phyloP scores from a whole-genome alignment of 1,140 invertebrate species.

The Drosophila bocqueti region DNA sequence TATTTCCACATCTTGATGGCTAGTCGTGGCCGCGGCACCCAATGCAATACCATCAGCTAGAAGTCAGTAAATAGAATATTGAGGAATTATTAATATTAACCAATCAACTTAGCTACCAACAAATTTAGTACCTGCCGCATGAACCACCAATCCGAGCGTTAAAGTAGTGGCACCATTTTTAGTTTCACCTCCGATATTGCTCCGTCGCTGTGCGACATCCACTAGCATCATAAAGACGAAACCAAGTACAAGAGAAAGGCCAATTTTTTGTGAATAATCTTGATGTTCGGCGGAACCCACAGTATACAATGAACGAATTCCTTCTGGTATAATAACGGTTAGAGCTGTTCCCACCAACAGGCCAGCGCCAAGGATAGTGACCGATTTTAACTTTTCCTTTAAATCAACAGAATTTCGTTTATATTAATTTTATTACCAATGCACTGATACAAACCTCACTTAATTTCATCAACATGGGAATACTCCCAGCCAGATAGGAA shows the following conservation, averaged over 20 bases:
- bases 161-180: slow-evolving; percentile 94
- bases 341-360: slow-evolving; percentile 98
- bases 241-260: slow-evolving; percentile 88
- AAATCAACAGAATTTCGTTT: slow-evolving; percentile 19
- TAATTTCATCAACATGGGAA: slow-evolving; percentile 96
- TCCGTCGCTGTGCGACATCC: slow-evolving; percentile 91
- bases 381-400: slow-evolving; percentile 96
- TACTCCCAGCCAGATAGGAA: slow-evolving; percentile 96
- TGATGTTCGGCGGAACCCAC: slow-evolving; percentile 30
- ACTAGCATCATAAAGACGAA: slow-evolving; percentile 99
- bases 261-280: slow-evolving; percentile 88
- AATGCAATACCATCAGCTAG: slow-evolving; percentile 98
- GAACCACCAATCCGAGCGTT: slow-evolving; percentile 95
- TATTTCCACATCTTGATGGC: slow-evolving; percentile 97
- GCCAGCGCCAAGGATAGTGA: slow-evolving; percentile 98
- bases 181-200: slow-evolving; percentile 86
- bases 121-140: slow-evolving; percentile 87
- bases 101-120: neutral
- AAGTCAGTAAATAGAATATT: neutral
- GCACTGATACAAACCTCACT: slow-evolving; percentile 89
- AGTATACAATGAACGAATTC: slow-evolving; percentile 92
- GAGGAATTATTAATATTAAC: neutral
- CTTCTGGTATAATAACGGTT: slow-evolving; percentile 99
- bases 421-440: neutral
- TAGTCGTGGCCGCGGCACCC: slow-evolving; percentile 97